Evolutionary conservation across 1,140 invertebrate genomes (phyloP).

Genomic region (Bombus affinis): DNA sequence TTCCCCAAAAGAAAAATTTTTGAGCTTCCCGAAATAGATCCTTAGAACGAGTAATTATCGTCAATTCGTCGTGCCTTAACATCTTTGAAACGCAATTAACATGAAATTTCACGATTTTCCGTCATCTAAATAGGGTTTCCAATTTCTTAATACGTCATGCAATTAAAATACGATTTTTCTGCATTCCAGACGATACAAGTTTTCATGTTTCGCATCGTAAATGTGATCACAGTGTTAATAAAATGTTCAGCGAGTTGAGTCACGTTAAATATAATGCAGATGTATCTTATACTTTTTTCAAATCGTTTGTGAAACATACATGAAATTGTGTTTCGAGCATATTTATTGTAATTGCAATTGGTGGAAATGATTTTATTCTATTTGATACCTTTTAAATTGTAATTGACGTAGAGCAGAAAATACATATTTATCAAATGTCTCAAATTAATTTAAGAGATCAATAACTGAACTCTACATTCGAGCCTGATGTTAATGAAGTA

Average conservation of each 20-base stretch:
- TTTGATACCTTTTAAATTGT: background rate
- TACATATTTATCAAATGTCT: background rate
- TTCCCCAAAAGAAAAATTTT: background rate
- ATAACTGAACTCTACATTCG: no score
- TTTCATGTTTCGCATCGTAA: background rate
- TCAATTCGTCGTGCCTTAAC: background rate
- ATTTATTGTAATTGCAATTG: background rate
- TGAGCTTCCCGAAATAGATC: conserved; percentile 1
- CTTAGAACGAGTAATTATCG: background rate
- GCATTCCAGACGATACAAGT: background rate
- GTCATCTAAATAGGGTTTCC: background rate
- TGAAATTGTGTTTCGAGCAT: background rate
- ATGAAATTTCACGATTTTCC: conserved; percentile 7
- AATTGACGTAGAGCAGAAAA: background rate
- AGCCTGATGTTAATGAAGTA: no score
- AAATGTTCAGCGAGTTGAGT: background rate
- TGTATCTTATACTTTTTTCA: background rate
- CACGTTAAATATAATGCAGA: background rate
- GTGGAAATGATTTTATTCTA: background rate
- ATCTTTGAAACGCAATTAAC: background rate
- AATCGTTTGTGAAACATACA: no score
- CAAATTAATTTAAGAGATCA: no score
- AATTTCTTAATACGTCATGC: background rate
- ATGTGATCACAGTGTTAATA: background rate
- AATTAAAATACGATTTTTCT: background rate